These are phyloP conservation scores for Maniola jurtina DNA, from an alignment of 1,140 invertebrate genomes.

Conservation along the genomic window DNA sequence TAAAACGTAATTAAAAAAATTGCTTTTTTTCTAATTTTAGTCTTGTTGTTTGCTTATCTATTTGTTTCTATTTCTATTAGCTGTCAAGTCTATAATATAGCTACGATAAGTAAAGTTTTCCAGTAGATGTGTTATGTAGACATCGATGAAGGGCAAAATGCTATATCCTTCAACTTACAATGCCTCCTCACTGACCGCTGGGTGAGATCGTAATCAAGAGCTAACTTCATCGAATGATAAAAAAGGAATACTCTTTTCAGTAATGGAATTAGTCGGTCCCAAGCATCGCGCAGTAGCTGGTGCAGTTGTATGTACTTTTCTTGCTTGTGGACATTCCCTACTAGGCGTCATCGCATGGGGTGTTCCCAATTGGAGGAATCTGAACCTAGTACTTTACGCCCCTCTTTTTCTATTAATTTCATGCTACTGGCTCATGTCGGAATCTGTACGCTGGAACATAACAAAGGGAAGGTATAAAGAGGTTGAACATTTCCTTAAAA, in stretches of 20 bases:
- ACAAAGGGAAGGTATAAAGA: constrained; percentile 84
- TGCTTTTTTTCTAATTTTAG: too few species aligned
- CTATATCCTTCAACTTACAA: too few species aligned
- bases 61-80: too few species aligned
- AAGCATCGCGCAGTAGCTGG: constrained; percentile 85
- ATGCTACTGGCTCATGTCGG: constrained; percentile 81
- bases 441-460: constrained; percentile 88
- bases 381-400: constrained; percentile 83
- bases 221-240: too few species aligned
- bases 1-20: too few species aligned
- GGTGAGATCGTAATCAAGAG: too few species aligned
- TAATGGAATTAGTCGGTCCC: constrained; percentile 87
- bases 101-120: too few species aligned
- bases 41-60: too few species aligned
- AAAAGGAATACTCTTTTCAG: constrained; percentile 41
- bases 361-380: constrained; percentile 83
- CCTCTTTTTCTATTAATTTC: constrained; percentile 82
- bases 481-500: constrained; percentile 80
- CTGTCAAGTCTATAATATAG: too few species aligned
- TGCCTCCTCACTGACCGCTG: too few species aligned
- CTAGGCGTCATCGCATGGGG: constrained; percentile 84
- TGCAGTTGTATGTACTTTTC: constrained; percentile 83
- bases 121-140: too few species aligned
- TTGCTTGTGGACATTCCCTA: constrained; percentile 84
- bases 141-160: too few species aligned